These are phyloP conservation scores for Enteromius radiatus DNA, from an alignment of 2,797 vertebrate species.

Conservation along the genomic window DNA sequence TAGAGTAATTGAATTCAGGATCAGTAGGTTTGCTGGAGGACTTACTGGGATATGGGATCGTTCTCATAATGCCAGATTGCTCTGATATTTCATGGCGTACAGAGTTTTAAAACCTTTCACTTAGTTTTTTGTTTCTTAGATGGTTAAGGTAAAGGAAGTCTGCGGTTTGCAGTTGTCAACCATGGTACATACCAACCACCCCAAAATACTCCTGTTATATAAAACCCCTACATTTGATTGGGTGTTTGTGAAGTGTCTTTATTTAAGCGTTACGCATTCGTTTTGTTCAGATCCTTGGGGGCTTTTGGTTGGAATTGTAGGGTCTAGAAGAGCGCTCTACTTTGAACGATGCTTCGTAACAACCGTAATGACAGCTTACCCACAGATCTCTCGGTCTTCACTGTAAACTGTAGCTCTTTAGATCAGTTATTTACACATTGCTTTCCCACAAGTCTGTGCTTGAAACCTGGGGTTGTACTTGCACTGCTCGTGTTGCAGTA, in stretches of 20 bases:
- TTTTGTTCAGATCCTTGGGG: background rate
- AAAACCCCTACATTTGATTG: background rate
- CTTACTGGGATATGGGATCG: background rate
- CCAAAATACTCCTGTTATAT: background rate
- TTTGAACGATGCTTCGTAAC: constrained; percentile 1
- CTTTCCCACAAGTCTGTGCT: constrained; percentile 34
- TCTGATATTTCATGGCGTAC: background rate
- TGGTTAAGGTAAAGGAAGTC: background rate
- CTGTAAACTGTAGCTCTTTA: constrained; percentile 1
- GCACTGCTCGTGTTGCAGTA: background rate
- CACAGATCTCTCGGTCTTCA: background rate
- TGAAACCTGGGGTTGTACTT: constrained; percentile 1
- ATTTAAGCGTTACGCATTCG: background rate
- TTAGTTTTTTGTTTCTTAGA: background rate
- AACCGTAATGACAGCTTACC: constrained; percentile 9
- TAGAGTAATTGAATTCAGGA: background rate
- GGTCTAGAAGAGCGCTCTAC: background rate
- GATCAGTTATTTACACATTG: constrained; percentile 17
- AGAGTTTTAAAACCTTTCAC: background rate
- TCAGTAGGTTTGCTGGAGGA: background rate
- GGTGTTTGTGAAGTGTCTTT: background rate
- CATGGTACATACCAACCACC: background rate
- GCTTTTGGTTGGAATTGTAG: constrained; percentile 8
- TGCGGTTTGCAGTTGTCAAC: background rate
- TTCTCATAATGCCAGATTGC: background rate